Base-by-base conservation (phyloP, 2,888 invertebrate species). In the Heliothis peltigera region DNA sequence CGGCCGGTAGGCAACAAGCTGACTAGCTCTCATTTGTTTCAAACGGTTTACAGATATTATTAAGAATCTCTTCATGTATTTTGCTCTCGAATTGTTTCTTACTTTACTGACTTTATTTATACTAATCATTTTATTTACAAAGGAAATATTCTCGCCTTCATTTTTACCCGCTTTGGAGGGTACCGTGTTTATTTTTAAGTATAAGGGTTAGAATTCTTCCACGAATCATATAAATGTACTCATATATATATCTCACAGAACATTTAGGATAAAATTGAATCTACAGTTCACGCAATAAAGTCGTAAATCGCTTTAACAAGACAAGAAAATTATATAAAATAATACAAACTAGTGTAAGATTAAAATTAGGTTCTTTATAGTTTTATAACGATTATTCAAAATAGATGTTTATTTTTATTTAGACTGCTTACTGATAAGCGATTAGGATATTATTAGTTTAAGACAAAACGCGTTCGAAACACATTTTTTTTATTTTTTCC, bases 401-500 rank as follows among this genome's bases (percentile, higher is more conserved):
- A 39, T 81, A 82, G 70, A 75, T 65, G 72, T 80, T 81, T 67
- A 77, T 83, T 83, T 32, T 77, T 59, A 72, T 76, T 74, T 86
- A 84, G 85, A 85, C 85, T 86, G 84, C 77, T 76, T 82, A 83
- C 61, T 81, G 79, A 78, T 77, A 80, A 75, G 74, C 71, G 62
- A 58, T 80, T 80, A 69, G 67, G 77, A 62, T 83, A 69, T 67
- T 63, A 48, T 77, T 67, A 80, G 69, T 54, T 62, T 75, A 64
- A 52, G 71, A 52, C 7, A 25, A 57, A 62, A 55, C 21, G 47
- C 49, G 54, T 81, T 65, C 32, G 46, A 35, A 58, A 81, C 72
- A 65, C 78, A 80, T 87, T 58, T 80, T 87, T 69, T 87, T 81
- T 82, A 80, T 90, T 55, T 59, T 91, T 88, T 92, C 93, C 93